Conservation (phyloP, 1,140 invertebrate species). For the Oedothorax gibbosus region DNA sequence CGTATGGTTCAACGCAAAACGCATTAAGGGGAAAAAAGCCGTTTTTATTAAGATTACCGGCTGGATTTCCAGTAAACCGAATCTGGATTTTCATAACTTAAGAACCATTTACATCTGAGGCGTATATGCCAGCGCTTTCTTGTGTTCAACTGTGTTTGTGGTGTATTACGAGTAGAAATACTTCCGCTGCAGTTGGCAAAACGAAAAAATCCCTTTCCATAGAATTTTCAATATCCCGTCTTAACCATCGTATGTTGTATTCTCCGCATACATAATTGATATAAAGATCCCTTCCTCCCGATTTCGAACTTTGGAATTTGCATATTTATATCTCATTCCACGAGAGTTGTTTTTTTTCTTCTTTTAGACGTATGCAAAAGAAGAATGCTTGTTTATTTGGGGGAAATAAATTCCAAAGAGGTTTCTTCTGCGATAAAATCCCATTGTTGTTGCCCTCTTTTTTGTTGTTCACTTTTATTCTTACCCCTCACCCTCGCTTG, state of each 20-base stretch:
- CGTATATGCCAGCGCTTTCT: neutral
- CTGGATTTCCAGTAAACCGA: conserved; percentile 26
- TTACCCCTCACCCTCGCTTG: neutral
- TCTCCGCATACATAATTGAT: conserved; percentile 44
- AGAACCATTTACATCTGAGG: conserved; percentile 18
- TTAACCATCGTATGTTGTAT: neutral
- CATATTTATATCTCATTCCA: conserved; percentile 26
- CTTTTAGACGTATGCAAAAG: conserved; percentile 36
- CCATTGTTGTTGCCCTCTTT: conserved; percentile 39
- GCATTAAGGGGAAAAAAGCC: neutral
- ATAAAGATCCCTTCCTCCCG: conserved; percentile 18
- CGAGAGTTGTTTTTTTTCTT: conserved; percentile 13
- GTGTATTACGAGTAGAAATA: neutral
- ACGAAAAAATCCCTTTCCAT: conserved; percentile 23
- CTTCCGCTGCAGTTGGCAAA: neutral
- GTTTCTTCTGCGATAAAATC: conserved; percentile 33
- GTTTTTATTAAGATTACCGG: conserved; percentile 7
- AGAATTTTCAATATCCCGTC: conserved; percentile 7
- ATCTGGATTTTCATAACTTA: conserved; percentile 6
- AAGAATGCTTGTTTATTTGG: conserved; percentile 33
- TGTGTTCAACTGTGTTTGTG: no score
- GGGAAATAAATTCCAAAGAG: conserved; percentile 45
- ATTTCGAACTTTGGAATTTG: conserved; percentile 38
- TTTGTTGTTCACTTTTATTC: conserved; percentile 11
- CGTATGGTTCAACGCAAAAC: neutral